These are phyloP conservation scores for Vireo griseus DNA, from an alignment of 2,797 vertebrate genomes.

Conservation along the genomic window DNA sequence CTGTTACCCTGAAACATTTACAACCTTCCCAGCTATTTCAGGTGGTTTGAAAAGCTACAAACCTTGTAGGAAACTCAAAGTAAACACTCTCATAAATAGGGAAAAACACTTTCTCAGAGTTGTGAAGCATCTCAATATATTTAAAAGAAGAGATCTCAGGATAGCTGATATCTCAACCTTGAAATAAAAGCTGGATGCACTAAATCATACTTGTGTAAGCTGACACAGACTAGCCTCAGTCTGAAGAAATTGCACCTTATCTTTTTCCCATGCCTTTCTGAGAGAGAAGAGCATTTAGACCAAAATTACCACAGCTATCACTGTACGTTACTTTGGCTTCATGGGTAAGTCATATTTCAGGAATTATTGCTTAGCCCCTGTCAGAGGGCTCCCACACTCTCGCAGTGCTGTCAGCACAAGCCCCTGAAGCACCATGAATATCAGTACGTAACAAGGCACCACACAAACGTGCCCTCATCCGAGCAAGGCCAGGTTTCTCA, in stretches of 20 bases:
- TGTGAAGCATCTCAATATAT: not conserved
- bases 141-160: not conserved
- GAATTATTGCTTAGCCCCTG: not conserved
- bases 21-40: not conserved
- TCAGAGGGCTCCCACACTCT: not conserved
- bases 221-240: not conserved
- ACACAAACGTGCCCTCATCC: rapidly evolving
- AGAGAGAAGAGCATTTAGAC: not conserved
- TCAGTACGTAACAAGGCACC: not conserved
- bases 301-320: not conserved
- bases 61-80: not conserved
- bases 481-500: not conserved
- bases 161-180: not conserved
- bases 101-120: not conserved
- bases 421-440: not conserved
- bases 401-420: not conserved
- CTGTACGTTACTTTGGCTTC: not conserved
- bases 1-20: not conserved
- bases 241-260: not conserved
- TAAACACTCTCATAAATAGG: not conserved
- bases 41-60: not conserved
- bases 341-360: not conserved
- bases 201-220: not conserved
- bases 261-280: not conserved
- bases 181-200: not conserved